These are phyloP conservation scores for Drosophila mayaguana DNA, from an alignment of 2,888 invertebrate genomes.

Conservation along the genomic window DNA sequence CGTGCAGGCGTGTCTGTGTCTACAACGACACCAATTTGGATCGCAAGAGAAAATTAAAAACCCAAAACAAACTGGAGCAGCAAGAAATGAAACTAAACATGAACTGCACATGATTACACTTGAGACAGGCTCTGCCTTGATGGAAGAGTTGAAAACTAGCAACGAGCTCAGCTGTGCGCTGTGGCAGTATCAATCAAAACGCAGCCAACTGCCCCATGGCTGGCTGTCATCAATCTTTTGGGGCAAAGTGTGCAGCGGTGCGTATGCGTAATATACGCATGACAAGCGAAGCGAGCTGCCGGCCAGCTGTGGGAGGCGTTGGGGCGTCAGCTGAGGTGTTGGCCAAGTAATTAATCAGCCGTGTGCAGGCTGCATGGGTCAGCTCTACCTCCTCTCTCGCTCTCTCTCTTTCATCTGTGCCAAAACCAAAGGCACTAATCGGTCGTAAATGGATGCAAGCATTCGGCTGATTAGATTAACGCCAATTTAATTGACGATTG, in stretches of 20 bases:
- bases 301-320: not conserved
- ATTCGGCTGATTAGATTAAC: slow-evolving; percentile 58
- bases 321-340: slow-evolving; percentile 20
- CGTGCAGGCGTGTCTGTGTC: slow-evolving; percentile 18
- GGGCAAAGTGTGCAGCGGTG: slow-evolving; percentile 45
- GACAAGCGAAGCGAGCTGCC: slow-evolving; percentile 23
- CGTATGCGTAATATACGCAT: slow-evolving; percentile 62
- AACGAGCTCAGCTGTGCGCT: not conserved
- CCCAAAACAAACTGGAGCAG: slow-evolving; percentile 1
- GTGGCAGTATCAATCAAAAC: slow-evolving; percentile 36
- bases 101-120: slow-evolving; percentile 34
- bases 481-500: slow-evolving; percentile 35
- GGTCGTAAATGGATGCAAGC: slow-evolving; percentile 45
- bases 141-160: slow-evolving; percentile 27
- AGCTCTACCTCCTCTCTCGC: not conserved
- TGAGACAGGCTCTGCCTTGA: slow-evolving; percentile 41
- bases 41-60: slow-evolving; percentile 33
- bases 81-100: not conserved
- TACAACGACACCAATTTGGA: slow-evolving; percentile 8
- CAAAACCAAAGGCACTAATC: slow-evolving; percentile 61
- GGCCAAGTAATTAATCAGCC: slow-evolving; percentile 58
- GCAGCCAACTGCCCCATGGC: slow-evolving; percentile 8
- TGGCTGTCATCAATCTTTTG: slow-evolving; percentile 64
- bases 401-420: slow-evolving; percentile 11
- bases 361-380: slow-evolving; percentile 9